These are phyloP conservation scores for Gallinago paraguaiae DNA, from an alignment of 2,113 vertebrate genomes.

Conservation along the genomic window DNA sequence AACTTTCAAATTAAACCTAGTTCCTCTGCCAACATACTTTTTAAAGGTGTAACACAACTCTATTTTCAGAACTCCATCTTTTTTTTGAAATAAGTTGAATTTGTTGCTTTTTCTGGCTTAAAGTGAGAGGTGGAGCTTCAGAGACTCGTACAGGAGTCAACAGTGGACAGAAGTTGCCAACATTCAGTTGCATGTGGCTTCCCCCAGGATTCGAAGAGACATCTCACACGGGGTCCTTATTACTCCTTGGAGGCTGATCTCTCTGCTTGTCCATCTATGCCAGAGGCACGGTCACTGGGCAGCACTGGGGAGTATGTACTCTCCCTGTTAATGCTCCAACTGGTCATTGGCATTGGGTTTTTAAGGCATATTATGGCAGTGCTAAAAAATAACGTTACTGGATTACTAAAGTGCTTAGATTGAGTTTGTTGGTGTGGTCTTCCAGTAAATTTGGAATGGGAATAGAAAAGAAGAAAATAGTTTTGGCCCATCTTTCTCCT, in stretches of 20 bases:
- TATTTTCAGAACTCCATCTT: not conserved
- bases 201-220: not conserved
- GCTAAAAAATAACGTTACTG: not conserved
- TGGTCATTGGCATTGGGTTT: not conserved
- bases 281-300: not conserved
- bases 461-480: not conserved
- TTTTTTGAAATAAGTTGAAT: not conserved
- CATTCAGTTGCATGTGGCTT: not conserved
- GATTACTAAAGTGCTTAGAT: not conserved
- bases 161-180: not conserved
- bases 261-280: not conserved
- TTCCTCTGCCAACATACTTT: slow-evolving; percentile 7
- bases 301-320: not conserved
- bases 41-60: slow-evolving; percentile 17
- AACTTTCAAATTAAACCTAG: slow-evolving; percentile 24
- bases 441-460: not conserved
- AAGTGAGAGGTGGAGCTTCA: not conserved
- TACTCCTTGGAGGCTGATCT: not conserved
- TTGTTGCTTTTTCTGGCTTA: not conserved
- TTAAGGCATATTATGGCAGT: not conserved
- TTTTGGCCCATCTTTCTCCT: not conserved
- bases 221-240: not conserved
- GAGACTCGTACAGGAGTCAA: not conserved
- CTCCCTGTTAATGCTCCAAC: not conserved
- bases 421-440: not conserved